Evolutionary conservation across 1,140 invertebrate genomes (phyloP).

Genomic region (Lysiphlebus fabarum): DNA sequence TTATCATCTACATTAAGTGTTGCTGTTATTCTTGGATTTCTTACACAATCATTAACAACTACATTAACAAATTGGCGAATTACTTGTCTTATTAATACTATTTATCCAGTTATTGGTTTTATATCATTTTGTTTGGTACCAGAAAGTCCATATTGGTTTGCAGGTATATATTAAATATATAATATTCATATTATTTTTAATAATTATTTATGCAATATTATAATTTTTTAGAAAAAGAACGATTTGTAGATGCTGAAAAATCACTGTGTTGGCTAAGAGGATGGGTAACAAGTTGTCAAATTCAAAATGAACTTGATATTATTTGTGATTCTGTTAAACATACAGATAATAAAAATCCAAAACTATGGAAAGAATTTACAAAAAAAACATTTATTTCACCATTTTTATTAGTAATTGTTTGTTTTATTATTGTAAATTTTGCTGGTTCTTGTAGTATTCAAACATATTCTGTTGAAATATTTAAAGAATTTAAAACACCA

Average conservation of each 20-base stretch:
- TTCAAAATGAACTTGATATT: conserved; percentile 59
- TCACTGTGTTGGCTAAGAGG: conserved; percentile 68
- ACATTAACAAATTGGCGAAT: conserved; percentile 65
- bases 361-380: conserved; percentile 47
- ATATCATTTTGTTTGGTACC: conserved; percentile 67
- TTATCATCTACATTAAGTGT: conserved; percentile 70
- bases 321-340: conserved; percentile 52
- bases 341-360: conserved; percentile 28
- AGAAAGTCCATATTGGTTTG: conserved; percentile 75
- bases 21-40: conserved; percentile 69
- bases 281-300: conserved; percentile 57
- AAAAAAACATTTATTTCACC: conserved; percentile 62
- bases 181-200: neutral
- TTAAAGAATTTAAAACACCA: conserved; percentile 64
- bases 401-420: conserved; percentile 61
- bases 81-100: conserved; percentile 65
- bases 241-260: conserved; percentile 57
- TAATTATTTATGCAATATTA: neutral
- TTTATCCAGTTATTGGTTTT: conserved; percentile 65
- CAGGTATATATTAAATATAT: conserved; percentile 36
- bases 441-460: conserved; percentile 68
- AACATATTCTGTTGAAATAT: conserved; percentile 72
- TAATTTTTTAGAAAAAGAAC: conserved; percentile 55
- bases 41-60: conserved; percentile 68
- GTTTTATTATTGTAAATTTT: conserved; percentile 69